Base-by-base conservation (phyloP, 2,888 invertebrate genomes). In the Coleophora flavipennella region DNA sequence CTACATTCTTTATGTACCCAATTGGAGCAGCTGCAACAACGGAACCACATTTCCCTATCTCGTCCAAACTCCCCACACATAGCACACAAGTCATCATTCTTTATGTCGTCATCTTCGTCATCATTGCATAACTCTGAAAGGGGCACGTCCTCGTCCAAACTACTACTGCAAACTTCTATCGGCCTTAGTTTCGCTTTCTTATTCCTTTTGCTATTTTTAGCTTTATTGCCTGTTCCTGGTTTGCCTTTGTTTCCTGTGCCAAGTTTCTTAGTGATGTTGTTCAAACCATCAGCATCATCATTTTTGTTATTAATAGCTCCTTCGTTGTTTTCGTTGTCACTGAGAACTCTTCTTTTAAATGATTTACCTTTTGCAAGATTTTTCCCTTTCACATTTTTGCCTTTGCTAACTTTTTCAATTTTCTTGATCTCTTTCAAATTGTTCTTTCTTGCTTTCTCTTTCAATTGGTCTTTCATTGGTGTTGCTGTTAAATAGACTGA, bases 121-220 rank as follows among this genome's bases (percentile, higher is more conserved):
- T 37, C 4, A 14, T 36, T 27, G 36, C 36, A 31, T 14, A 20
- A 31, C 8, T 37, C 36, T 31, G 29, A n/a, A n/a, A n/a, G n/a
- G n/a, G n/a, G n/a, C n/a, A n/a, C n/a, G n/a, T n/a, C n/a, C n/a
- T n/a, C n/a, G n/a, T n/a, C n/a, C n/a, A n/a, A n/a, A n/a, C n/a
- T n/a, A n/a, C n/a, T n/a, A n/a, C n/a, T n/a, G n/a, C n/a, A n/a
- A n/a, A n/a, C n/a, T n/a, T 51, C 42, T 48, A 47, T 40, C n/a
- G 37, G 10, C 20, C 34, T 45, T 53, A 31, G 38, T 51, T 36
- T 47, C 52, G 38, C 51, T 51, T 45, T 44, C 44, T 37, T 42
- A 40, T 42, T 41, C 43, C 47, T 50, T 48, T 42, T 43, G 31
- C 38, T 31, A 47, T n/a, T n/a, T n/a, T n/a, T n/a, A n/a, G n/a